Conservation (phyloP, 2,113 vertebrate genomes). For the Nesogale talazaci region DNA sequence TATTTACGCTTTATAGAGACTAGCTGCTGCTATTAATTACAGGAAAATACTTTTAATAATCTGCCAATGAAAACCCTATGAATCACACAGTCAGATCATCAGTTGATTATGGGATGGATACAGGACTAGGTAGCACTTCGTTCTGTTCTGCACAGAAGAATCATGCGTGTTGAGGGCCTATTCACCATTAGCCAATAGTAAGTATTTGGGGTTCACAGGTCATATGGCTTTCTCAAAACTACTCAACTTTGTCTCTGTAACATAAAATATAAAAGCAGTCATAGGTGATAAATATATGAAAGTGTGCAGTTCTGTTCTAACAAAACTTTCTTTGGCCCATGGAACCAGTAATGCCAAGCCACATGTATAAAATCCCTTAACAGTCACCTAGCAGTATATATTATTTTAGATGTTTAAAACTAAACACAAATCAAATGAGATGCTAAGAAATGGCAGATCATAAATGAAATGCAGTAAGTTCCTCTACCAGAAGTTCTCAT, state of each 20-base stretch:
- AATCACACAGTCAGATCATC: background rate
- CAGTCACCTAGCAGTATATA: background rate
- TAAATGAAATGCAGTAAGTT: slow-evolving; percentile 29
- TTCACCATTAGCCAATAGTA: background rate
- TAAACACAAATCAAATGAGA: slow-evolving; percentile 33
- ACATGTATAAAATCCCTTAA: background rate
- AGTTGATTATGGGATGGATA: background rate
- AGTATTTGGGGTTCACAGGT: background rate
- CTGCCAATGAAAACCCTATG: background rate
- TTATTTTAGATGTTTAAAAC: background rate
- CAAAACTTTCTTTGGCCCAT: background rate
- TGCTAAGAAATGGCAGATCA: background rate
- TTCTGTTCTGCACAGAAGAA: too few relatives aligned
- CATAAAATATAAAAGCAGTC: background rate
- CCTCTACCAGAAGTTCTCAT: slow-evolving; percentile 14
- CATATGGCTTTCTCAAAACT: slow-evolving; percentile 21
- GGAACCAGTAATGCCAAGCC: background rate
- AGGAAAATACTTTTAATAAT: slow-evolving; percentile 21
- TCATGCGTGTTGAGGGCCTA: too few relatives aligned
- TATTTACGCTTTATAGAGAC: slow-evolving; percentile 41
- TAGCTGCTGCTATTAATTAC: slow-evolving; percentile 18
- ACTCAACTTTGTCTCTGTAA: background rate
- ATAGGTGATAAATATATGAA: background rate
- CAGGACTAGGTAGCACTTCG: background rate
- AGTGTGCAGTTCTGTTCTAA: background rate